Conservation (phyloP, 2,113 vertebrate genomes). For the Emydura subglobosa region DNA sequence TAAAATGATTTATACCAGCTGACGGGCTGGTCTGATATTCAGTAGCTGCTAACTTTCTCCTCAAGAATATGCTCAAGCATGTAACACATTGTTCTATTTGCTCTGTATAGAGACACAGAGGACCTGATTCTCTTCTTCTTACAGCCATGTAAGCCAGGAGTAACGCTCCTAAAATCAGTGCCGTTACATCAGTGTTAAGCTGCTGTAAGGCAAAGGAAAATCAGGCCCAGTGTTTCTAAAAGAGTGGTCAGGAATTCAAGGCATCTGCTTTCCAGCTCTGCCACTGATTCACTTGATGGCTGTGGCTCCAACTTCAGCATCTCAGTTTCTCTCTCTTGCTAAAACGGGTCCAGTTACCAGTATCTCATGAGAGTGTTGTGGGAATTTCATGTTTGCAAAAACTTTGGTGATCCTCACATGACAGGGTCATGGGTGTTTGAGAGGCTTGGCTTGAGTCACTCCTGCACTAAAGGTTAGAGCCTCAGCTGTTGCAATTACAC, state of each 20-base stretch:
- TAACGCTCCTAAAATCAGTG: fast-evolving
- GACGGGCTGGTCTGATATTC: not conserved
- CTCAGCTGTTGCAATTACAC: not conserved
- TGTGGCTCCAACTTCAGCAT: fast-evolving
- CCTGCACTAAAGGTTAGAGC: not conserved
- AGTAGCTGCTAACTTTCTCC: not conserved
- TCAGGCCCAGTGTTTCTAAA: not conserved
- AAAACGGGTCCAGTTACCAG: not conserved
- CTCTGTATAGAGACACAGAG: not conserved
- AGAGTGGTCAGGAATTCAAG: not conserved
- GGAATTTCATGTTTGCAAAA: not conserved
- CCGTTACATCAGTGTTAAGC: not conserved
- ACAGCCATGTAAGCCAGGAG: not conserved
- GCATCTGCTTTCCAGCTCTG: not conserved
- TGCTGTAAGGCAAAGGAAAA: not conserved
- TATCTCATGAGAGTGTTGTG: not conserved
- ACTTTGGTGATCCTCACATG: not conserved
- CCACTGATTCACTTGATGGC: fast-evolving
- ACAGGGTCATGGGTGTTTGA: fast-evolving
- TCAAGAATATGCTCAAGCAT: fast-evolving
- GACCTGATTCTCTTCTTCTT: not conserved
- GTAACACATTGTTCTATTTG: fast-evolving
- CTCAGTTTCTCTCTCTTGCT: not conserved
- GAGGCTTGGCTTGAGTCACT: not conserved
- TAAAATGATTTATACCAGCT: not conserved